A percentile compares a stretch with the other conserved stretches of the same genome.
These are phyloP conservation scores for Pithys albifrons DNA, from an alignment of 2,113 vertebrate genomes.

Conservation along the genomic window DNA sequence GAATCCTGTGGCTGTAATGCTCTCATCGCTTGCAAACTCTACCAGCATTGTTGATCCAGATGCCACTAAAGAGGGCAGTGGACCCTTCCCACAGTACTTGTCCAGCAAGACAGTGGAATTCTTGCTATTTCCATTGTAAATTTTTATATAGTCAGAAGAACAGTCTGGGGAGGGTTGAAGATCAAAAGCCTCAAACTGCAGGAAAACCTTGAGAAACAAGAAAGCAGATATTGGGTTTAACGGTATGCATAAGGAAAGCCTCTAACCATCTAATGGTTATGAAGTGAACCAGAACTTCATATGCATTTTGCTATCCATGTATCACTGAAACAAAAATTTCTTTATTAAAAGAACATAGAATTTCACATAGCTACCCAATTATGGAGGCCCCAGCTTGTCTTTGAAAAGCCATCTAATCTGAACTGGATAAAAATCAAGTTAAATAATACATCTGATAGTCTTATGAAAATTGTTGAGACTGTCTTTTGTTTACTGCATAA, in stretches of 20 bases:
- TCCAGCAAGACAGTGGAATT: slow-evolving; percentile 56
- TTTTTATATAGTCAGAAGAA: slow-evolving; percentile 64
- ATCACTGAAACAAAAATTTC: not conserved
- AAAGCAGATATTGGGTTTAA: not conserved
- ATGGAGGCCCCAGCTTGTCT: not conserved
- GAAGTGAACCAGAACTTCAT: not conserved
- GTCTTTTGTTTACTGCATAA: not conserved
- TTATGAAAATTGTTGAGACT: not conserved
- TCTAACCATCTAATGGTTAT: not conserved
- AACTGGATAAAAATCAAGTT: not conserved
- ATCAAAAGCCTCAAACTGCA: slow-evolving; percentile 67
- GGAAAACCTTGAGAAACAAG: slow-evolving; percentile 52
- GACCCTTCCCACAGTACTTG: slow-evolving; percentile 51
- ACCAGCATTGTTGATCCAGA: slow-evolving; percentile 51
- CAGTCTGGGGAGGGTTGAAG: slow-evolving; percentile 55
- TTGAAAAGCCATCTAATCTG: not conserved
- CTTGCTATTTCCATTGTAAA: slow-evolving; percentile 64
- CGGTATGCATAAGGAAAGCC: not conserved
- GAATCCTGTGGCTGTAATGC: slow-evolving; percentile 58
- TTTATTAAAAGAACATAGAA: not conserved
- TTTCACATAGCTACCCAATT: not conserved
- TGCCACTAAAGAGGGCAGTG: slow-evolving; percentile 44
- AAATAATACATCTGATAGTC: not conserved
- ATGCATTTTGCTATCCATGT: not conserved
- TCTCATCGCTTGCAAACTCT: slow-evolving; percentile 59